These are phyloP conservation scores for Folsomia manolachei DNA, from an alignment of 2,888 invertebrate species.

Conservation along the genomic window DNA sequence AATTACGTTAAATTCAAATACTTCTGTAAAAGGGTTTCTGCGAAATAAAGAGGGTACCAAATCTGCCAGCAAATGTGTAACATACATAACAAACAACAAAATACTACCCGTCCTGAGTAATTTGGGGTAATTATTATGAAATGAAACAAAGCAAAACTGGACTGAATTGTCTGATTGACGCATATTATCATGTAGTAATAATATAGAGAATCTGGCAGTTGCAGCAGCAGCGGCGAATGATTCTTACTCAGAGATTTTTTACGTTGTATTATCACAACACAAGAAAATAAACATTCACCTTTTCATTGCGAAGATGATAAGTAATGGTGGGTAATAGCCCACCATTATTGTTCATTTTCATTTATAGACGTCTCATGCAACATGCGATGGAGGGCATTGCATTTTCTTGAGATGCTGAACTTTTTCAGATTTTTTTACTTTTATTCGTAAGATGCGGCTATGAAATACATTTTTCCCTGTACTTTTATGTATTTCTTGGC, in stretches of 20 bases:
- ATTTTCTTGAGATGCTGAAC: neutral
- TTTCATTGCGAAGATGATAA: neutral
- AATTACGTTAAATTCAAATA: neutral
- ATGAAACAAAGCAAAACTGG: conserved; percentile 3
- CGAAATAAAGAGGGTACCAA: too few relatives aligned
- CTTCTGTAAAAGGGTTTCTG: too few relatives aligned
- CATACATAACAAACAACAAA: neutral
- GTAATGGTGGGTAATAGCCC: conserved; percentile 1
- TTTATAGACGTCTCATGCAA: conserved; percentile 5
- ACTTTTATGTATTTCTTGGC: too few relatives aligned
- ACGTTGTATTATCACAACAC: too few relatives aligned
- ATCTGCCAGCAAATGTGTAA: too few relatives aligned
- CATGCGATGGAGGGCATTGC: neutral
- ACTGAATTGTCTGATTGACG: conserved; percentile 3
- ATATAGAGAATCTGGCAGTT: neutral
- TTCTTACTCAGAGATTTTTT: too few relatives aligned
- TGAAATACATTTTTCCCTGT: too few relatives aligned
- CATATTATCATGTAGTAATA: conserved; percentile 1
- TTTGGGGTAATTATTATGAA: conserved; percentile 3
- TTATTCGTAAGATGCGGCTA: too few relatives aligned
- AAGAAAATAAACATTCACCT: conserved; percentile 1
- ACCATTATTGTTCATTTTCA: conserved; percentile 7
- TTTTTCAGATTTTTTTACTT: neutral
- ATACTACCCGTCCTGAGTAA: neutral
- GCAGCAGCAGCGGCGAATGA: neutral